These are phyloP conservation scores for Poecilia gillii DNA, from an alignment of 2,797 vertebrate genomes.

Conservation along the genomic window DNA sequence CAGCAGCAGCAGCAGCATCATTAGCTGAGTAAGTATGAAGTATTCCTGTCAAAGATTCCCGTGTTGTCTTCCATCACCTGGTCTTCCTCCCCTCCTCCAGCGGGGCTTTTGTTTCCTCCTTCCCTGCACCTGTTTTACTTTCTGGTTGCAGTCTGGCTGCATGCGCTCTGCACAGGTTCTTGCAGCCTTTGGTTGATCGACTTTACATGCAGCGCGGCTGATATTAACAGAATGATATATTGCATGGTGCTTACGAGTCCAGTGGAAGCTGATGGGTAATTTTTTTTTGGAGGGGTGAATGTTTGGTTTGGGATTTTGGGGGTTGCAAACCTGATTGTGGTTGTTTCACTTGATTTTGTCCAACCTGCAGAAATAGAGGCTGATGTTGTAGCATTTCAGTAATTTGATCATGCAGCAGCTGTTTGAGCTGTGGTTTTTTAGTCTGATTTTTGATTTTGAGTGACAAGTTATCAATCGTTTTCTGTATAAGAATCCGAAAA, in stretches of 20 bases:
- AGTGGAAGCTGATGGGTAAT: not conserved
- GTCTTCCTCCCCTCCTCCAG: slow-evolving; percentile 20
- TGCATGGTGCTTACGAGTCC: slow-evolving; percentile 42
- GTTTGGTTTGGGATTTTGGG: not conserved
- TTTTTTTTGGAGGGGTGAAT: not conserved
- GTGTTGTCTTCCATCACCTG: slow-evolving; percentile 37
- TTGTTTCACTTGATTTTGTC: not conserved
- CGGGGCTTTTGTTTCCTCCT: slow-evolving; percentile 15
- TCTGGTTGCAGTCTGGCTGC: slow-evolving; percentile 6
- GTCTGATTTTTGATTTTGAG: not conserved
- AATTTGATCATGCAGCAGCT: not conserved
- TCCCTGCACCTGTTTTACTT: slow-evolving; percentile 38
- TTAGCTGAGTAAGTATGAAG: slow-evolving; percentile 72
- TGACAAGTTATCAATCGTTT: not conserved
- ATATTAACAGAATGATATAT: slow-evolving; percentile 49
- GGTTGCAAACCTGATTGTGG: not conserved
- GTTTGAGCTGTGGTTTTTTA: not conserved
- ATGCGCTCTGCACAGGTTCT: slow-evolving; percentile 15
- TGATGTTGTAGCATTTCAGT: not conserved
- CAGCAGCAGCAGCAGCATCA: slow-evolving; percentile 40
- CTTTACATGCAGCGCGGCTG: slow-evolving; percentile 30
- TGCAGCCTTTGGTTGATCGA: slow-evolving; percentile 40
- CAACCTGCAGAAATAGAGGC: not conserved
- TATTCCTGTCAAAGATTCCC: slow-evolving; percentile 33
- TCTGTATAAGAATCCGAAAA: not conserved